Percentiles rank a stretch among this genome's conserved stretches.
These are phyloP conservation scores for Nephrotoma guestfalica DNA, from an alignment of 2,888 invertebrate species.

Conservation along the genomic window DNA sequence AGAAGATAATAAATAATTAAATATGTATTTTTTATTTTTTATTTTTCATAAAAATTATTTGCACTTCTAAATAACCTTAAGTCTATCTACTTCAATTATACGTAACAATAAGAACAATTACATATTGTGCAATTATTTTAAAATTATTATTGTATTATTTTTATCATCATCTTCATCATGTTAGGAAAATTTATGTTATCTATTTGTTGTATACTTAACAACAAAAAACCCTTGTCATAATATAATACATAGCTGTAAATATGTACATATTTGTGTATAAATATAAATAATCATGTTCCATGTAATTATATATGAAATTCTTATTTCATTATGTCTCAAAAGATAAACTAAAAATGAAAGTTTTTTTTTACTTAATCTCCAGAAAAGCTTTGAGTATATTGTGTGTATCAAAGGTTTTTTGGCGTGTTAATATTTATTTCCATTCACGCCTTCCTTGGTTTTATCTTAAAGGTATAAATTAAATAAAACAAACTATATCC, in stretches of 20 bases:
- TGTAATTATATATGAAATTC: not conserved
- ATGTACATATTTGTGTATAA: not conserved
- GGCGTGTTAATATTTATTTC: not conserved
- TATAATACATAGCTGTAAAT: not conserved
- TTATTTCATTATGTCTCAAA: not conserved
- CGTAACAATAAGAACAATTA: not conserved
- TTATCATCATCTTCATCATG: not conserved
- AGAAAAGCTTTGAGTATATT: not conserved
- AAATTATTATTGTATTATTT: not conserved
- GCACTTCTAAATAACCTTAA: not conserved
- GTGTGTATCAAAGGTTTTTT: not conserved
- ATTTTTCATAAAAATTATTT: not conserved
- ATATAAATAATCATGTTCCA: not conserved
- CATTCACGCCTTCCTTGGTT: not conserved
- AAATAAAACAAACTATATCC: not conserved
- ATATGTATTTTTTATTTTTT: not conserved
- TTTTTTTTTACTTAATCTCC: not conserved
- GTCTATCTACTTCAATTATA: not conserved
- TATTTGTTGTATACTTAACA: not conserved
- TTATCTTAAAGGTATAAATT: not conserved
- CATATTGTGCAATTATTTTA: not conserved
- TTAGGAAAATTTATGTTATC: not conserved
- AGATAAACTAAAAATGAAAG: not conserved
- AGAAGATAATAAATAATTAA: not conserved
- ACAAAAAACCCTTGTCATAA: not conserved